Conservation (phyloP, 2,113 vertebrate species). For the Terrapene triunguis region DNA sequence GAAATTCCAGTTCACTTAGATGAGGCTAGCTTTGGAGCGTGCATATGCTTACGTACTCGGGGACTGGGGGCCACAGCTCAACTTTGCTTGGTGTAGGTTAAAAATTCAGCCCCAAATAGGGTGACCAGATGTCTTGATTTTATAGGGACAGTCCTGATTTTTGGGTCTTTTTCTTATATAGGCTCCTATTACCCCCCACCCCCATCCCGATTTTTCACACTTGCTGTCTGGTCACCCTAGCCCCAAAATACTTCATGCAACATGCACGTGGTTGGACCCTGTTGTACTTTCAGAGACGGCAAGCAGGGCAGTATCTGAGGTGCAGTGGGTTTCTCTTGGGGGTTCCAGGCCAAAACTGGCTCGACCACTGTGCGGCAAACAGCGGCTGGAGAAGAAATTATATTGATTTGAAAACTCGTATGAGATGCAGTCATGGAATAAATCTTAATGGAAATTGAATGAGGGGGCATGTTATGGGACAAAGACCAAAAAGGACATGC, state of each 20-base stretch:
- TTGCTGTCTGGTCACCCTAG: not conserved
- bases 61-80: not conserved
- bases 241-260: not conserved
- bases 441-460: no score
- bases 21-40: not conserved
- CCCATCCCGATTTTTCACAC: no score
- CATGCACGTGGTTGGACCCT: not conserved
- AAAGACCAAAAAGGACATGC: no score
- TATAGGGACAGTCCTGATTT: no score
- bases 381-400: no score
- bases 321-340: not conserved
- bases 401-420: no score
- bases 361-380: not conserved
- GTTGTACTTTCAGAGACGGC: not conserved
- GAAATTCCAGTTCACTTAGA: not conserved
- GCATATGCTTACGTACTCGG: not conserved
- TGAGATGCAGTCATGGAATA: no score
- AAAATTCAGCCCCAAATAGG: not conserved
- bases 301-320: not conserved
- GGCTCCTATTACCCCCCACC: no score
- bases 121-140: no score
- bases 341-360: not conserved
- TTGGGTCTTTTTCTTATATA: no score
- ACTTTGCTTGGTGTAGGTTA: not conserved
- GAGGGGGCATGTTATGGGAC: no score